phyloP scores from a whole-genome alignment of 2,888 invertebrate species.

The Apotomis betuletana region DNA sequence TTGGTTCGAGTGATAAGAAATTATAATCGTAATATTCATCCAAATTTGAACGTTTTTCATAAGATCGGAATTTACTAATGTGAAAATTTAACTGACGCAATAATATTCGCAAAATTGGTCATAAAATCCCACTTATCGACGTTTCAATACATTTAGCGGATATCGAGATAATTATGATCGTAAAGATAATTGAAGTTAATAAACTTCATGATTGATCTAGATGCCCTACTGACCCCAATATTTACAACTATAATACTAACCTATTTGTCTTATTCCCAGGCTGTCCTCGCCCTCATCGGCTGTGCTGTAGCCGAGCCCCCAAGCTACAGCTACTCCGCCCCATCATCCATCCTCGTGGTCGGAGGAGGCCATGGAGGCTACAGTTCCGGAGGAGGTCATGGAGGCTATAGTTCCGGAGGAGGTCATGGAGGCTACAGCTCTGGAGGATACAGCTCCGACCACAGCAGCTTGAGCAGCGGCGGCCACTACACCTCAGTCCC shows the following conservation, averaged over 20 bases:
- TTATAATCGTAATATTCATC: background rate
- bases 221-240: background rate
- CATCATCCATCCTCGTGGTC: constrained; percentile 84
- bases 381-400: constrained; percentile 85
- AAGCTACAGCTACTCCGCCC: constrained; percentile 84
- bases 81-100: background rate
- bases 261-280: constrained; percentile 57
- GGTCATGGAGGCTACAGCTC: constrained; percentile 83
- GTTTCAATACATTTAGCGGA: no score
- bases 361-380: constrained; percentile 80
- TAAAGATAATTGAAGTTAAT: background rate
- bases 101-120: background rate
- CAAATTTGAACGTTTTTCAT: constrained; percentile 8
- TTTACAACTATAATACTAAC: background rate
- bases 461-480: constrained; percentile 83
- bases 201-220: background rate
- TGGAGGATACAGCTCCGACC: constrained; percentile 56
- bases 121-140: background rate
- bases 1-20: background rate
- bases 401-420: constrained; percentile 85
- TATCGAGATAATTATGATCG: background rate
- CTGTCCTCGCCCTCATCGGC: constrained; percentile 90
- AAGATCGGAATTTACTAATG: background rate
- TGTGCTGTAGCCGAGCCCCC: constrained; percentile 91
- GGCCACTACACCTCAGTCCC: constrained; percentile 90